Evolutionary conservation across 2,797 vertebrate genomes (phyloP).

Genomic region (Falco berigora): DNA sequence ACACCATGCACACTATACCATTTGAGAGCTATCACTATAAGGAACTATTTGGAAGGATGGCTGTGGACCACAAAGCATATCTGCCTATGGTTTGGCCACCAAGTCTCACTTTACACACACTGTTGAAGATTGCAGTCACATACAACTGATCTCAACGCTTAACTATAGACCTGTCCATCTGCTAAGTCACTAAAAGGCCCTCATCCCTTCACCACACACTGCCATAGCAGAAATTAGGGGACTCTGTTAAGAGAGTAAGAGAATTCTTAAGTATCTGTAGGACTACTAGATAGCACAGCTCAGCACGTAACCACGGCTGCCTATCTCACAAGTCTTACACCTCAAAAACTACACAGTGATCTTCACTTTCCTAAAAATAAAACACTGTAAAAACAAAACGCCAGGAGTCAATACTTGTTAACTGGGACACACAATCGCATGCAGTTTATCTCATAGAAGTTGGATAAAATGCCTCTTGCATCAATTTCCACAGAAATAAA

Average conservation of each 20-base stretch:
- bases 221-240: fast-evolving
- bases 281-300: too few relatives aligned
- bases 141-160: fast-evolving
- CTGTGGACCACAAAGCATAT: background rate
- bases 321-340: background rate
- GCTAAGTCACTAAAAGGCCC: background rate
- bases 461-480: background rate
- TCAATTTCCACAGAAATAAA: background rate
- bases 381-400: background rate
- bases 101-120: fast-evolving
- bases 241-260: background rate
- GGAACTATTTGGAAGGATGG: fast-evolving
- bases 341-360: fast-evolving
- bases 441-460: background rate
- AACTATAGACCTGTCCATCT: fast-evolving
- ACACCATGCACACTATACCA: fast-evolving
- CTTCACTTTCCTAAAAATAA: fast-evolving
- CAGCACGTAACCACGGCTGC: fast-evolving
- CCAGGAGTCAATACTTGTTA: fast-evolving
- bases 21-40: fast-evolving
- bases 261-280: fast-evolving
- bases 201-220: background rate
- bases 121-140: background rate
- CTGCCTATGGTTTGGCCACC: fast-evolving
- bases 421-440: fast-evolving